Evolutionary conservation across 2,113 vertebrate genomes (phyloP), one percentile per base, ranked within the genome.

Genomic region (Macquaria ambigua): DNA sequence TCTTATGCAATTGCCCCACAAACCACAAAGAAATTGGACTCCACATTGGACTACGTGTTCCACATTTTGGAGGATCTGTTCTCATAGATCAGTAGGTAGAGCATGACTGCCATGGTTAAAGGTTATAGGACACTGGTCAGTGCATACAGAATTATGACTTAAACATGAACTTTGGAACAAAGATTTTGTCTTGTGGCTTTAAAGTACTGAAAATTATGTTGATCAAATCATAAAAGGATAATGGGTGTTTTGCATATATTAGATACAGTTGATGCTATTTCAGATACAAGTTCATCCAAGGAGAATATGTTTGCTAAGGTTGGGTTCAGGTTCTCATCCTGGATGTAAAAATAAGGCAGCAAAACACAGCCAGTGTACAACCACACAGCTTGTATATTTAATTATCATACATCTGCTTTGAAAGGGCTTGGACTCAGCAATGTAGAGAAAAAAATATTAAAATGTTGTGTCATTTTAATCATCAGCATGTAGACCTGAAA

Each of bases 1-100:
- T 81, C 81, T 91, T 70, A 89, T 71, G 88, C 83, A 93, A 90
- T 56, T 9, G 9, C 48, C 83, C 85, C 90, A 83, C 83, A 90
- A 82, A 89, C 86, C 85, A 87, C 77, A 34, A 58, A 75, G 56
- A 73, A 3, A 81, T 34, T 15, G 31, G n/a, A 72, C 34, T 16
- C 20, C 8, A 23, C 6, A 2, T 52, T 52, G 52, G 74, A 70
- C 34, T 7, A 8, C 3, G 5, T 55, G 25, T 21, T 21, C 2
- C 6, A n/a, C 1, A 15, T 41, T 68, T n/a, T 23, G 28, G 39
- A 0, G 41, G 48, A n/a, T 66, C 31, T 28, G 34, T 37, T 55
- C 46, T 41, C 11, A 48, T 12, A n/a, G 50, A n/a, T 34, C 77
- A 34, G 20, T 31, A 15, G 58, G 23, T 53, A 23, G 21, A 41